A percentile compares a stretch with the other conserved stretches of the same genome.
phyloP scores from a whole-genome alignment of 2,113 vertebrate species.

The Gasterosteus aculeatus region DNA sequence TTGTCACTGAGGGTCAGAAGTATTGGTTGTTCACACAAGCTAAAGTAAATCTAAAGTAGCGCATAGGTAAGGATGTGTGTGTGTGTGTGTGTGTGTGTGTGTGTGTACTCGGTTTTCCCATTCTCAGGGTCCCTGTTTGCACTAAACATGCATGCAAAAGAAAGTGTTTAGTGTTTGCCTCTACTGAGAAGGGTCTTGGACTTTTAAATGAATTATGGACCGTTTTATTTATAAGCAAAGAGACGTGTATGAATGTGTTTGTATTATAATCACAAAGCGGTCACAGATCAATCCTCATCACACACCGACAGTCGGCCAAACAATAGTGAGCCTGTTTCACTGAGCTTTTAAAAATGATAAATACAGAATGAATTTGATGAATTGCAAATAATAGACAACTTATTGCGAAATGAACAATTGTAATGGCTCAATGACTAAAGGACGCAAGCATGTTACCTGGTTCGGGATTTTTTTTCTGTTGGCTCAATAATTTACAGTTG shows the following conservation, averaged over 20 bases:
- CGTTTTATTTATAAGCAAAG: constrained; percentile 1
- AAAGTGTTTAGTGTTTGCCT: constrained; percentile 8
- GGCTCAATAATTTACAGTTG: neutral
- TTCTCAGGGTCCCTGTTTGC: constrained; percentile 35
- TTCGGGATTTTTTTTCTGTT: neutral
- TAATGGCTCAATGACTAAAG: neutral
- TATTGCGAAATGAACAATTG: neutral
- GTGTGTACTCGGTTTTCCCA: constrained; percentile 45
- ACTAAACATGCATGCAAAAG: neutral
- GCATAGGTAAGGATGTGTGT: neutral
- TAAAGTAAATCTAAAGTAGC: neutral
- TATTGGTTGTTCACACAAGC: neutral
- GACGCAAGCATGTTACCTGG: constrained; percentile 13
- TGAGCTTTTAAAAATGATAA: neutral
- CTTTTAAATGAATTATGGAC: constrained; percentile 4
- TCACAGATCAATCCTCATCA: neutral
- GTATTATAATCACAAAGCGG: neutral
- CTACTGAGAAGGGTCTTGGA: constrained; percentile 4
- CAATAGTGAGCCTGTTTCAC: neutral
- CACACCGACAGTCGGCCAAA: constrained; percentile 21
- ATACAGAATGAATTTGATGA: neutral
- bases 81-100: neutral
- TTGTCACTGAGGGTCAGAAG: neutral
- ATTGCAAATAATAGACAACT: neutral
- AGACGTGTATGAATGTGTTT: neutral